Evolutionary conservation across 2,888 invertebrate genomes (phyloP).

Genomic region (Xestia sexstrigata): DNA sequence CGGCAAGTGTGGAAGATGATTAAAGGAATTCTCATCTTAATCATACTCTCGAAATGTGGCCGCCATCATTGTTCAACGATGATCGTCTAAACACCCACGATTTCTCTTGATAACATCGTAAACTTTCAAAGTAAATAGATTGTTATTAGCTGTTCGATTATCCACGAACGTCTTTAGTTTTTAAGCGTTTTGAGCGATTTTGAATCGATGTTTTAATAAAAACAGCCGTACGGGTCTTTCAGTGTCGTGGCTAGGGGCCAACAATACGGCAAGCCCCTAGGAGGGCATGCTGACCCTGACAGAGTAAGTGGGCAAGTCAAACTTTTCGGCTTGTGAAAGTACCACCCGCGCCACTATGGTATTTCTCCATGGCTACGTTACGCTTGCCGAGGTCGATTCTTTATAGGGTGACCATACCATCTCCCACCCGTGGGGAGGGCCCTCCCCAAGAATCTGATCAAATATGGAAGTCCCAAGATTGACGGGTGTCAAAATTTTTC

Average conservation of each 20-base stretch:
- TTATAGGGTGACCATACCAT: neutral
- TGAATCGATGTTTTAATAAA: neutral
- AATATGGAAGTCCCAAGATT: neutral
- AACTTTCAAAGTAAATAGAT: constrained; percentile 8
- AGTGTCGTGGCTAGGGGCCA: no score
- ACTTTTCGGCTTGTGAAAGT: no score
- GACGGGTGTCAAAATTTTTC: neutral
- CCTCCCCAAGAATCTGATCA: no score
- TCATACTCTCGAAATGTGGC: constrained; percentile 25
- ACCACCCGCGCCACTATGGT: no score
- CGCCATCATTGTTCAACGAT: constrained; percentile 5
- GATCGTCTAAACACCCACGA: constrained; percentile 1
- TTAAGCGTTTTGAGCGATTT: neutral
- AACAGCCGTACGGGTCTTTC: neutral
- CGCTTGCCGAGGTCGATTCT: neutral
- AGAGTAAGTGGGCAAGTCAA: no score
- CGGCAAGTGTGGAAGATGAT: neutral
- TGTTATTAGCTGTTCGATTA: neutral
- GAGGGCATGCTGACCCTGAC: no score
- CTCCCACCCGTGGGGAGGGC: no score
- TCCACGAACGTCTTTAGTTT: neutral
- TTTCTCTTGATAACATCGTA: neutral
- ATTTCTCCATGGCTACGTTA: neutral
- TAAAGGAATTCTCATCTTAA: constrained; percentile 10
- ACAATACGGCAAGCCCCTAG: no score